Evolutionary conservation across 2,113 vertebrate genomes (phyloP), one percentile per base, ranked within the genome.

Genomic region (Hippolais icterina): DNA sequence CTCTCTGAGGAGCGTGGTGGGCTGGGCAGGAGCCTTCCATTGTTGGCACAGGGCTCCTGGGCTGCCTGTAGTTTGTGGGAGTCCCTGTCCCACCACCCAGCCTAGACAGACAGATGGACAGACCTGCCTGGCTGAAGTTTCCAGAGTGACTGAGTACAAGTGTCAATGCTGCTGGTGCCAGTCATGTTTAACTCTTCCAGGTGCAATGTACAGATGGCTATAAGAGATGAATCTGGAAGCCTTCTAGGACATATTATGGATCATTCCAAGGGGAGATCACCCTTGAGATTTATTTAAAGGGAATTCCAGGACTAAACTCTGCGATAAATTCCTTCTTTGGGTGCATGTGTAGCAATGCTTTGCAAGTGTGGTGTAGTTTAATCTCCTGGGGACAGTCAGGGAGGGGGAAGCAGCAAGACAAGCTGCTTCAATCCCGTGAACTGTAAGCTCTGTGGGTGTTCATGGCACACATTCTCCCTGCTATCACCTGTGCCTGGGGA

Each of bases 381-480:
- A 13, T 90, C 41, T 71, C 19, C 28, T 47, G 81, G 12, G 41
- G 13, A 41, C 17, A 56, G 19, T 52, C 29, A 15, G 47, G 16
- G 19, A 71, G 1, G 19, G 15, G 16, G 8, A 85, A 87, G 44
- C 53, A 85, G 41, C 2, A 1, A 42, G 37, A 42, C 11, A 70
- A 39, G 11, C 37, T 39, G 37, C 37, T 39, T 39, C 37, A 39
- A 39, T n/a, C 27, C 44, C 9, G 28, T 56, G 53, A 76, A 49
- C 39, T 47, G 61, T 31, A 50, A 18, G 59, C 22, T 86, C 35
- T 66, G 9, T 6, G 11, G 24, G 25, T 57, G 20, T n/a, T 14
- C 15, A 6, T 28, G 20, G 41, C 57, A 41, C 23, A 5, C 3
- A 5, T 61, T 69, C 1, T 0, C 41, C 31, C 11, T 16, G 9